Percentiles rank a stretch among this genome's conserved stretches.
These are phyloP conservation scores for Chrosomus eos DNA, from an alignment of 2,797 vertebrate species.

Conservation along the genomic window DNA sequence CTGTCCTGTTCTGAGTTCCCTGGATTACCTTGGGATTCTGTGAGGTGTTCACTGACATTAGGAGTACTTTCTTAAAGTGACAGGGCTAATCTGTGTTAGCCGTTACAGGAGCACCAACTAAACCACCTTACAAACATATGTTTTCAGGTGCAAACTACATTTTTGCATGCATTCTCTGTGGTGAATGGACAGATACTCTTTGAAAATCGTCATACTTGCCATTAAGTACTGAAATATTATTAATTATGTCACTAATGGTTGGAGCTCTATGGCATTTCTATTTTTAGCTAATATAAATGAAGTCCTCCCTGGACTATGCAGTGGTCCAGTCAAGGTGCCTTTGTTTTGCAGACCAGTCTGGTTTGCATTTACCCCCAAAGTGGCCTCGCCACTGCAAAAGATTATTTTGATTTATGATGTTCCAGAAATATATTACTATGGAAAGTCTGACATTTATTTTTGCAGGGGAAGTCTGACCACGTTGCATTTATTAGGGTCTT, in stretches of 20 bases:
- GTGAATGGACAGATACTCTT: background rate
- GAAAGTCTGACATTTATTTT: conserved; percentile 59
- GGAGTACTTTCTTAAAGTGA: too few relatives aligned
- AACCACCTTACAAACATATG: background rate
- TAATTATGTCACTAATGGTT: background rate
- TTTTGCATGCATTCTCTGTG: background rate
- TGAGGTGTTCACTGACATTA: too few relatives aligned
- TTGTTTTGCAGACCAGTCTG: conserved; percentile 49
- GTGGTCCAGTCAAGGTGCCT: conserved; percentile 51
- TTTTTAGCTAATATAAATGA: conserved; percentile 28
- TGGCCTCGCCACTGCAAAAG: conserved; percentile 24
- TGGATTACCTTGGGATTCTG: too few relatives aligned
- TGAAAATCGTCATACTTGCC: background rate
- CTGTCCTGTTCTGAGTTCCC: too few relatives aligned
- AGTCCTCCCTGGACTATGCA: conserved; percentile 11
- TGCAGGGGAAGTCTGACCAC: conserved; percentile 40
- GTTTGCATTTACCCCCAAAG: conserved; percentile 35
- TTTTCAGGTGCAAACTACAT: background rate
- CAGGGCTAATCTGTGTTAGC: too few relatives aligned
- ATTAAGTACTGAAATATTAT: background rate
- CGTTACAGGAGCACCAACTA: background rate
- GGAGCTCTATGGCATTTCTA: background rate
- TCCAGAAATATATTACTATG: conserved; percentile 53
- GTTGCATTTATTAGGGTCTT: conserved; percentile 48
- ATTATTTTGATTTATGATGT: conserved; percentile 59